Evolutionary conservation across 2,797 vertebrate genomes (phyloP), one percentile per base, ranked within the genome.

Genomic region (Peromyscus aztecus): DNA sequence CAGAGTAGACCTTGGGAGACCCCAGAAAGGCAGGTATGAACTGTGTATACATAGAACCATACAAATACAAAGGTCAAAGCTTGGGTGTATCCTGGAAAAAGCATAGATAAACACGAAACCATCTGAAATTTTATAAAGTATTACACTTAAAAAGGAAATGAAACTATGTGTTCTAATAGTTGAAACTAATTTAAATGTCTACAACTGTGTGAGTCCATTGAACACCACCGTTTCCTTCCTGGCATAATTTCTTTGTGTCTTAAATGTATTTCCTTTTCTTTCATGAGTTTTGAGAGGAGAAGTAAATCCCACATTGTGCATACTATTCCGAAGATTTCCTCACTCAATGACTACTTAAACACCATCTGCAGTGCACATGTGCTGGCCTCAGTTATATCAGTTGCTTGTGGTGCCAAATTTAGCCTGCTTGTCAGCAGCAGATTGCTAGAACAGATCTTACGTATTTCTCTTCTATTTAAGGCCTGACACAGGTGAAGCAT

Each of bases 341-440:
- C 69, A 81, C n/a, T 94, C 59, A 61, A 0, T 93, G 55, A 71
- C 81, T 82, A 34, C 94, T 96, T 82, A 96, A 91, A 67, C 2
- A 80, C 85, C 90, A 80, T 77, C 92, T 83, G 73, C 77, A 31
- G 71, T 80, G 76, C 27, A 61, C 17, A 82, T 43, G 59, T 34
- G 40, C 21, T 83, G 40, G 24, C 37, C 49, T 96, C 69, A 76
- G 34, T 78, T 91, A 52, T 85, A 71, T 90, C 91, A 85, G 11
- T 69, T 84, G 13, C 46, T 91, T 90, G 49, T 40, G 57, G 77
- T 94, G 92, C 73, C 95, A 97, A 73, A 86, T 94, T 95, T 97
- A 96, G 89, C 67, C 31, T 40, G 37, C 31, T 65, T 94, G 88
- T 76, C 14, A 76, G 87, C 94, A 80, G 23, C 52, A 96, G 85